Base-by-base conservation (phyloP, 2,888 invertebrate species). In the Hartigia nigra region DNA sequence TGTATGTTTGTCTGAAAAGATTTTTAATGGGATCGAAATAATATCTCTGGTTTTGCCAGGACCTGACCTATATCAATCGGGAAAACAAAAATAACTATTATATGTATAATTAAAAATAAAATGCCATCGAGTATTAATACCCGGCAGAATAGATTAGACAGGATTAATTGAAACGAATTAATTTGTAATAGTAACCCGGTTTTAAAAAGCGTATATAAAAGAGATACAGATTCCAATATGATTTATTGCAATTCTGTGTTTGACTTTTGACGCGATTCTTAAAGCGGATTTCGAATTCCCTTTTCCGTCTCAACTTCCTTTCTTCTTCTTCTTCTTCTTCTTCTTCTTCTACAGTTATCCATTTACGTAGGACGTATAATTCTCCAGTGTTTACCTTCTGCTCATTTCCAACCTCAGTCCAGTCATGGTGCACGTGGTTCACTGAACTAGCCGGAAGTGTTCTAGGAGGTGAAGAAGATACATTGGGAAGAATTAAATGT, bases 341-440 rank as follows among this genome's bases (percentile, higher is more conserved):
- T 84, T 83, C 82, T 81, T 85, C 83, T 86, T 83, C 85, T 83
- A 85, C 80, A 82, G 82, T 82, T 84, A 86, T 86, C 9, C 55
- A 55, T 55, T 55, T 23, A 55, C 55, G 55, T 23, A 55, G 55
- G 9, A 55, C 55, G 23, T 55, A 23, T 23, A 55, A 55, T 23
- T 23, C 9, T 9, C 23, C 23, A 23, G 23, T 23, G 55, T 55
- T 55, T 23, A 23, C 55, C 23, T 23, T 55, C 23, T 14, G 55
- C 9, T 55, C 55, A 1, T 23, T 55, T 23, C 23, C 23, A 55
- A 9, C 3, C 23, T 23, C 3, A 55, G 55, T 55, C 23, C 23
- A 23, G 55, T 9, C 14, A 55, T 5, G 23, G 23, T 1, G 55
- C 55, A 23, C 55, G 23, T 23, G 55, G 55, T 55, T 55, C 55